Evolutionary conservation across 2,797 vertebrate genomes (phyloP).

Genomic region (Acanthis flammea): DNA sequence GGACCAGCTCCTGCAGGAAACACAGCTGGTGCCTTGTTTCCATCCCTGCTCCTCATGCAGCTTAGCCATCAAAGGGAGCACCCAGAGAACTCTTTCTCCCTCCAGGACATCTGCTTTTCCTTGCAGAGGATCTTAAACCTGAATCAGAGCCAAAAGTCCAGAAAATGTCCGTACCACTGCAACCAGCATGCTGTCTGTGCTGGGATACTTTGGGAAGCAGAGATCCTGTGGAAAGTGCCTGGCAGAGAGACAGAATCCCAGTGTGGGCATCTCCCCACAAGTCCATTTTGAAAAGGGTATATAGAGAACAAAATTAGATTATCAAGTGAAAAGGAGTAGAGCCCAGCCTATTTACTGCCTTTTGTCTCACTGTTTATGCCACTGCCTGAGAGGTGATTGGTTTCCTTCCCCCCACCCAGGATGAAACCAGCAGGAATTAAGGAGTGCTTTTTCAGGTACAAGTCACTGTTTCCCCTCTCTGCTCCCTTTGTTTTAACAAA

Average conservation of each 20-base stretch:
- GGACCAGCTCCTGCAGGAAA: background rate
- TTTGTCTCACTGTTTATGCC: background rate
- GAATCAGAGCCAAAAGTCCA: background rate
- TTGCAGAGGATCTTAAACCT: background rate
- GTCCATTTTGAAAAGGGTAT: background rate
- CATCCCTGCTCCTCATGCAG: background rate
- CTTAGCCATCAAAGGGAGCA: background rate
- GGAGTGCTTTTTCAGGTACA: background rate
- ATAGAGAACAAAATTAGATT: background rate
- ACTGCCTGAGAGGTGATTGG: background rate
- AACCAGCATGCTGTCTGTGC: background rate
- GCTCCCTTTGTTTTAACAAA: background rate
- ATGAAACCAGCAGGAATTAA: background rate
- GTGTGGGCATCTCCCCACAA: accelerated
- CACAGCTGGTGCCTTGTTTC: background rate
- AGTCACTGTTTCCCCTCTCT: background rate
- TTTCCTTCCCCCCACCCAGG: background rate
- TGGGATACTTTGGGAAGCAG: background rate
- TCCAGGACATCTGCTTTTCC: background rate
- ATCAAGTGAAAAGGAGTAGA: background rate
- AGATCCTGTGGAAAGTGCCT: accelerated
- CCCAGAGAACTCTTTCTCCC: background rate
- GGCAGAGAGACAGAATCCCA: background rate
- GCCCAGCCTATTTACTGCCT: background rate
- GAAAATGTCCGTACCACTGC: accelerated